These are phyloP conservation scores for Aporophyla lueneburgensis DNA, from an alignment of 2,888 invertebrate species.

Conservation along the genomic window DNA sequence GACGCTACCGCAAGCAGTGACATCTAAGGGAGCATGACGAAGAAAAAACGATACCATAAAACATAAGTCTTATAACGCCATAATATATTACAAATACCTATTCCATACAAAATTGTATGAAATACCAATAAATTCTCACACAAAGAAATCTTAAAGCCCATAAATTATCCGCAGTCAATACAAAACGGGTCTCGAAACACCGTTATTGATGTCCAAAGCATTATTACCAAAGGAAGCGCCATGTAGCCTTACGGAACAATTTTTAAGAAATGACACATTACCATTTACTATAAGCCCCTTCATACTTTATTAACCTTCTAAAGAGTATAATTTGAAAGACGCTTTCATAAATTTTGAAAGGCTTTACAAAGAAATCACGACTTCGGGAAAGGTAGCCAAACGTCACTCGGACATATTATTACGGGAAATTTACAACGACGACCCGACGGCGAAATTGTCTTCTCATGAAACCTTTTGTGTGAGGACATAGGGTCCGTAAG, in stretches of 20 bases:
- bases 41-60: slow-evolving; percentile 14
- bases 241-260: slow-evolving; percentile 47
- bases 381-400: slow-evolving; percentile 69
- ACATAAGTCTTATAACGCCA: slow-evolving; percentile 13
- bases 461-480: slow-evolving; percentile 66
- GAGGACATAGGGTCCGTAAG: slow-evolving; percentile 40
- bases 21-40: too few species aligned
- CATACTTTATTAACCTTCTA: slow-evolving; percentile 78
- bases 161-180: slow-evolving; percentile 61
- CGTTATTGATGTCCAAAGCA: slow-evolving; percentile 63
- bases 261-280: slow-evolving; percentile 75
- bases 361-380: slow-evolving; percentile 71
- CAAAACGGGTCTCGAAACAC: slow-evolving; percentile 50
- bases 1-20: too few species aligned
- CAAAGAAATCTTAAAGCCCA: slow-evolving; percentile 39
- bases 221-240: slow-evolving; percentile 47
- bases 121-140: slow-evolving; percentile 36
- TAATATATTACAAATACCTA: slow-evolving; percentile 15
- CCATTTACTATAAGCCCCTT: slow-evolving; percentile 72
- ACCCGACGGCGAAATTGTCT: slow-evolving; percentile 67
- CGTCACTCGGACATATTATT: slow-evolving; percentile 77
- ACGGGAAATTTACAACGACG: slow-evolving; percentile 70
- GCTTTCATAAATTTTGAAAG: slow-evolving; percentile 80
- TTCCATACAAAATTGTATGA: slow-evolving; percentile 37
- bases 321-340: slow-evolving; percentile 84